Percentiles rank a stretch among this genome's conserved stretches.
Conservation (phyloP, 2,797 vertebrate genomes). For the Aselliscus stoliczkanus region DNA sequence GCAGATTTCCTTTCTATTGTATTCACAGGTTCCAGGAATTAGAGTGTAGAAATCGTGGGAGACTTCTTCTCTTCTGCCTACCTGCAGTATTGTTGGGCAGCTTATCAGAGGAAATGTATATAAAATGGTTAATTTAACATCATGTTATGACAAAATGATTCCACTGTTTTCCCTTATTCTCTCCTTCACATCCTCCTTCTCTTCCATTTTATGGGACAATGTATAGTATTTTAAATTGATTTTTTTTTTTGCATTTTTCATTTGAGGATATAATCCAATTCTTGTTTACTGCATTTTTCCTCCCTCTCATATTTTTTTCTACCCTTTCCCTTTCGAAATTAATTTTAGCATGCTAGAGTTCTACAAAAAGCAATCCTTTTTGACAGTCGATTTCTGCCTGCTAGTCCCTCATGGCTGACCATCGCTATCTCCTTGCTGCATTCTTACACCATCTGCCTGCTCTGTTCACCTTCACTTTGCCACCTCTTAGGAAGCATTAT, state of each 20-base stretch:
- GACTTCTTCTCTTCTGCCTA: neutral
- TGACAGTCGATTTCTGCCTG: neutral
- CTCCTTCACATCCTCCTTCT: accelerated
- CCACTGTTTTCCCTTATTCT: neutral
- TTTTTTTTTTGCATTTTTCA: neutral
- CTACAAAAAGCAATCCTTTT: neutral
- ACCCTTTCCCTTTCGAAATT: neutral
- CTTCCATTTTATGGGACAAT: neutral
- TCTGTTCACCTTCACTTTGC: neutral
- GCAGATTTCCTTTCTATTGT: neutral
- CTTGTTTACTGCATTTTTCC: neutral
- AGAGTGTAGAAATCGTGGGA: accelerated
- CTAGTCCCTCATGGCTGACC: neutral
- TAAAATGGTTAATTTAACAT: neutral
- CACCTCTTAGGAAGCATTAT: neutral
- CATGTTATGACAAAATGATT: neutral
- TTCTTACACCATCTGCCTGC: neutral
- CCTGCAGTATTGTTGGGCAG: neutral
- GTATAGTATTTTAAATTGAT: neutral
- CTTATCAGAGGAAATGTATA: neutral
- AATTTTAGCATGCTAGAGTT: neutral
- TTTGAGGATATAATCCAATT: neutral
- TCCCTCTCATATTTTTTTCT: neutral
- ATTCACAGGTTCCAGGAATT: neutral
- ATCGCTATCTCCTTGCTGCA: neutral